These are phyloP conservation scores for Platycheirus rosarum DNA, from an alignment of 2,888 invertebrate genomes.

Conservation along the genomic window DNA sequence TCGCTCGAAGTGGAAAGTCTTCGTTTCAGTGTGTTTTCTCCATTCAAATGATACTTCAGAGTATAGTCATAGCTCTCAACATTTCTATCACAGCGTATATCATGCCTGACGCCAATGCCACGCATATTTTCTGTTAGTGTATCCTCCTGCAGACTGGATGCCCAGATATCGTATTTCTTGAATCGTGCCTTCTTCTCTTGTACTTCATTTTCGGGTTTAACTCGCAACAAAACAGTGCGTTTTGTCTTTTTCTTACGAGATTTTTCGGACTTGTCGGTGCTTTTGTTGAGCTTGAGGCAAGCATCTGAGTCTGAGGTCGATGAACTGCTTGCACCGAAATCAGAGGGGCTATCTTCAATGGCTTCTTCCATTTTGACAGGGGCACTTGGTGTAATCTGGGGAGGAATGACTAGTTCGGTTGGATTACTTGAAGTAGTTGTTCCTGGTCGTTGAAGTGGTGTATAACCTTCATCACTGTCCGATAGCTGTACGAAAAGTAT, in stretches of 20 bases:
- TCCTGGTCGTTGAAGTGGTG: slow-evolving; percentile 80
- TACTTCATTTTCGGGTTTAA: slow-evolving; percentile 72
- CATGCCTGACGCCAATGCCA: slow-evolving; percentile 89
- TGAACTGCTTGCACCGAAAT: slow-evolving; percentile 77
- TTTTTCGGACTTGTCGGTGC: slow-evolving; percentile 75
- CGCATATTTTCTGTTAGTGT: slow-evolving; percentile 90
- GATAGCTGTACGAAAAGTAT: slow-evolving; percentile 76
- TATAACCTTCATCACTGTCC: slow-evolving; percentile 81
- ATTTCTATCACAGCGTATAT: slow-evolving; percentile 85
- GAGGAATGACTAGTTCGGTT: slow-evolving; percentile 53
- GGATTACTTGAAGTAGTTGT: slow-evolving; percentile 54
- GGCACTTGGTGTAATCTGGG: slow-evolving; percentile 39
- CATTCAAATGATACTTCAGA: slow-evolving; percentile 86
- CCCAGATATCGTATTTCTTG: slow-evolving; percentile 91
- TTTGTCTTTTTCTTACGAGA: slow-evolving; percentile 77
- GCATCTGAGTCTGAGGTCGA: slow-evolving; percentile 80
- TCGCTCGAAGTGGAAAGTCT: slow-evolving; percentile 79
- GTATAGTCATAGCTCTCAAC: slow-evolving; percentile 91
- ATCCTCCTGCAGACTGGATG: slow-evolving; percentile 89
- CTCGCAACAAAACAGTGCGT: slow-evolving; percentile 79
- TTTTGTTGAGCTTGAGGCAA: slow-evolving; percentile 77
- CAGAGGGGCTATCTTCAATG: slow-evolving; percentile 77
- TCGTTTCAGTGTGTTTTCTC: slow-evolving; percentile 81
- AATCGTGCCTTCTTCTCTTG: slow-evolving; percentile 82
- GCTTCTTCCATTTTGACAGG: slow-evolving; percentile 65